Evolutionary conservation across 2,888 invertebrate species (phyloP).

Genomic region (Chrysopilus asiliformis): DNA sequence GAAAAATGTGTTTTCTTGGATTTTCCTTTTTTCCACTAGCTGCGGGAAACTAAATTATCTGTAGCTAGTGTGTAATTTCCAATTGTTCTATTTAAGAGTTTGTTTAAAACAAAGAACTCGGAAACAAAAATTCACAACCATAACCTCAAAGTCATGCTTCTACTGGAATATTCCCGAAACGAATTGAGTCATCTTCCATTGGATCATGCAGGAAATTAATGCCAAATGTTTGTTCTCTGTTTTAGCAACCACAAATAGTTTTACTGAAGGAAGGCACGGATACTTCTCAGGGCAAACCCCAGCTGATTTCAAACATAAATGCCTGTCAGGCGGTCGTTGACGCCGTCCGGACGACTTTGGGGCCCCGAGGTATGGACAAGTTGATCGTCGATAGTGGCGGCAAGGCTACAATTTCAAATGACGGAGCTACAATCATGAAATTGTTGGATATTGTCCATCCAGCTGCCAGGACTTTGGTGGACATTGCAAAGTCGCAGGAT

Average conservation of each 20-base stretch:
- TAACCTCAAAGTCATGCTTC: no score
- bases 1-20: no score
- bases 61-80: no score
- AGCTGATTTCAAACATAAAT: slow-evolving; percentile 93
- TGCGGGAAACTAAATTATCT: no score
- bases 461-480: slow-evolving; percentile 93
- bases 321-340: slow-evolving; percentile 93
- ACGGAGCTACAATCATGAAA: slow-evolving; percentile 98
- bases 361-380: slow-evolving; percentile 99
- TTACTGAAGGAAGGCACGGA: slow-evolving; percentile 97
- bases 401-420: slow-evolving; percentile 95
- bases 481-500: slow-evolving; percentile 98
- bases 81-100: no score
- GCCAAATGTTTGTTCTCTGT: slow-evolving; percentile 17
- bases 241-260: slow-evolving; percentile 93
- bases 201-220: no score
- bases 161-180: no score
- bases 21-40: no score
- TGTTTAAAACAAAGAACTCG: no score
- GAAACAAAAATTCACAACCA: no score
- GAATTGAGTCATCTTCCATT: no score
- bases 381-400: slow-evolving; percentile 82
- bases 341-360: slow-evolving; percentile 89
- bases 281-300: slow-evolving; percentile 86
- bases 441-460: slow-evolving; percentile 96